Evolutionary conservation across 1,140 invertebrate species (phyloP), one percentile per base, ranked within the genome.

Genomic region (Helicoverpa armigera): DNA sequence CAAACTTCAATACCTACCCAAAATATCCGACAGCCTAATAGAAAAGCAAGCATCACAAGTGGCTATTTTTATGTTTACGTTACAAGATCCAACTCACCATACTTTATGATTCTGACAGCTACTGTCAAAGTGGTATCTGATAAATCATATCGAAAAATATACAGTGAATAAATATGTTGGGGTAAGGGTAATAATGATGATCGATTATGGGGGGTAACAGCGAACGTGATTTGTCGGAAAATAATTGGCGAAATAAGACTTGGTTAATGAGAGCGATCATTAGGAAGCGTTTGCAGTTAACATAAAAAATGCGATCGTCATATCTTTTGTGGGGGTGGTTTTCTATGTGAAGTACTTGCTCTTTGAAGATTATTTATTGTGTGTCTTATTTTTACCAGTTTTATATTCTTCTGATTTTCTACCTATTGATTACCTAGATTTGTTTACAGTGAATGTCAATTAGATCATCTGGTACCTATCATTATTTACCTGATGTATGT

Each of bases 151-250:
- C 54, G 63, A 48, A 82, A 73, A 85, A 83, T 85, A 73, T 79
- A 77, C 80, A 77, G 48, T 80, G 73, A 80, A 78, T 79, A 82
- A 82, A 81, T 82, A 69, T 76, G 82, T 79, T 79, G 81, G 51
- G 63, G 63, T 35, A 35, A 67, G 70, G 78, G 80, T 85, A 85
- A 85, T 85, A 85, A 85, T 82, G 74, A 85, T 85, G 84, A 85
- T 85, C 81, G 84, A 85, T 83, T 69, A 70, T 35, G 75, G 65
- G 65, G 23, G 51, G n/a, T 74, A 85, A 80, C 75, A 67, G 53
- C 65, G 76, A 78, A 61, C 77, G 75, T 70, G 60, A 80, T 83
- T 82, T 79, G 74, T 79, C 53, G 11, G 65, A 75, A 82, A 80
- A 82, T 74, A 70, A 79, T 80, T 63, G 53, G 79, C 70, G 60